phyloP scores from a whole-genome alignment of 2,113 vertebrate species.

The Riparia riparia region DNA sequence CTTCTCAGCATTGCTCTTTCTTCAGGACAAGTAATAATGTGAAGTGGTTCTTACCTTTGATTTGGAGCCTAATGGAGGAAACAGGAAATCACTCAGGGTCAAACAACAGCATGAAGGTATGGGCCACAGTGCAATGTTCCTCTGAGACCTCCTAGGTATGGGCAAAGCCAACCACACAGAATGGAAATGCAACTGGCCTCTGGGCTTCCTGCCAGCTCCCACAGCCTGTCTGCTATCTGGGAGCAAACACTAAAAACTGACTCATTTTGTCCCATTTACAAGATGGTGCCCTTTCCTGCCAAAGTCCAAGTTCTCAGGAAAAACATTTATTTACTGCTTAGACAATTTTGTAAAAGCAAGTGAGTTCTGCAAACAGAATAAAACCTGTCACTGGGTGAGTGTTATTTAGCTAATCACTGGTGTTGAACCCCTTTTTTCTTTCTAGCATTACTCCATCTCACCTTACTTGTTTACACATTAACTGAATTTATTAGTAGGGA shows the following conservation, averaged over 20 bases:
- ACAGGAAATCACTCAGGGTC: background rate
- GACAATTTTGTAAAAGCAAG: background rate
- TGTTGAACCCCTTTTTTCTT: background rate
- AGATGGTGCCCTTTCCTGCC: background rate
- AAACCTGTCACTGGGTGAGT: background rate
- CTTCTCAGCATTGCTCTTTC: background rate
- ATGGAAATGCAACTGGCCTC: fast-evolving
- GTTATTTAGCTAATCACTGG: background rate
- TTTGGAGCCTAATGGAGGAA: background rate
- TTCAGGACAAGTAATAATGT: background rate
- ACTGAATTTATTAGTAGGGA: background rate
- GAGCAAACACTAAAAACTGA: background rate
- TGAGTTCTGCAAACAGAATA: background rate
- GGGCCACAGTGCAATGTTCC: fast-evolving
- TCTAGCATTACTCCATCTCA: background rate
- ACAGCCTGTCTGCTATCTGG: background rate
- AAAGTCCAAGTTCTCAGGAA: background rate
- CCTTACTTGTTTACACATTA: background rate
- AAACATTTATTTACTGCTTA: background rate
- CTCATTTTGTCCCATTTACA: background rate
- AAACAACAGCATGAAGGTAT: background rate
- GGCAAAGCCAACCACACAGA: fast-evolving
- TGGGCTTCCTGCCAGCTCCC: background rate
- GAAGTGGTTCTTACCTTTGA: background rate
- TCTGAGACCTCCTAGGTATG: background rate